Conservation (phyloP, 2,888 invertebrate species). For the Lacanobia oleracea region DNA sequence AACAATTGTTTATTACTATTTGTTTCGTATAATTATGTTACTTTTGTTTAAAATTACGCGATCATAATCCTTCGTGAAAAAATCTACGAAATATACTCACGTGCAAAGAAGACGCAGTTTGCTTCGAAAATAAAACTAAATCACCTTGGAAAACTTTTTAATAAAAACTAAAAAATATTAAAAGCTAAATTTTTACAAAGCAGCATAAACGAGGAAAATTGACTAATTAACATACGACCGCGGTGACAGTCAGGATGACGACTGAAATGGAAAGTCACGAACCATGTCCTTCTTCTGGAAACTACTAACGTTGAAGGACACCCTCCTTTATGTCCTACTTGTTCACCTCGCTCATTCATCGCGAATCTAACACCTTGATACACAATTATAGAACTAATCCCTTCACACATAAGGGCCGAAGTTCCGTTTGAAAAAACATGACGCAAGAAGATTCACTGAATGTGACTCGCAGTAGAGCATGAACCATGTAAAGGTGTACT, state of each 20-base stretch:
- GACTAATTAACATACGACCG: slow-evolving; percentile 73
- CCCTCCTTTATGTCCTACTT: slow-evolving; percentile 85
- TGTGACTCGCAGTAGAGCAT: slow-evolving; percentile 83
- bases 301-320: slow-evolving; percentile 84
- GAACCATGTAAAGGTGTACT: slow-evolving; percentile 84
- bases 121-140: slow-evolving; percentile 25
- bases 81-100: slow-evolving; percentile 53
- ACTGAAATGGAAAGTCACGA: slow-evolving; percentile 84
- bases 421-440: slow-evolving; percentile 64
- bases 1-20: slow-evolving; percentile 37
- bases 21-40: slow-evolving; percentile 21
- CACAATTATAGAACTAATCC: slow-evolving; percentile 60
- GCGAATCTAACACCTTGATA: slow-evolving; percentile 39
- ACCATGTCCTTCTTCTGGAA: slow-evolving; percentile 81
- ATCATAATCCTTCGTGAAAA: slow-evolving; percentile 1
- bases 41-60: slow-evolving; percentile 1
- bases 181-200: slow-evolving; percentile 35
- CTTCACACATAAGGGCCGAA: slow-evolving; percentile 67
- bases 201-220: slow-evolving; percentile 64
- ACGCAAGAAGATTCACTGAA: slow-evolving; percentile 81
- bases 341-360: slow-evolving; percentile 81
- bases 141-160: slow-evolving; percentile 27
- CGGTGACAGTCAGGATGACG: slow-evolving; percentile 72
- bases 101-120: slow-evolving; percentile 18
- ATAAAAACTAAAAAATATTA: slow-evolving; percentile 30